Conservation (phyloP, 2,888 invertebrate species). For the Drosophila multiciliata region DNA sequence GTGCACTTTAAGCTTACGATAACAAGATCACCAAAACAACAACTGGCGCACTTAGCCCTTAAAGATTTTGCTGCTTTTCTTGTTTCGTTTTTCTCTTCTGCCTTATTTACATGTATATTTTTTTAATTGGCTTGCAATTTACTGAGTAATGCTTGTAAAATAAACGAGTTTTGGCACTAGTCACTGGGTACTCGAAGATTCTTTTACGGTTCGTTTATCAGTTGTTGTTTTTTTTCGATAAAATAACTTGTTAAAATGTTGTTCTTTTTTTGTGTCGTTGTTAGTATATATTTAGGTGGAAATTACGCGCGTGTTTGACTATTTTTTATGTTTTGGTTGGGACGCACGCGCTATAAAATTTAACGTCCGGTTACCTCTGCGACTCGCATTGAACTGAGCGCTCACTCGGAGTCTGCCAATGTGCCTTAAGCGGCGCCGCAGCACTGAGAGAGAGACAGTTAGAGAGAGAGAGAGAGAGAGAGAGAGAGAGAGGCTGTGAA, state of each 20-base stretch:
- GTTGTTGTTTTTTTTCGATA: conserved; percentile 43
- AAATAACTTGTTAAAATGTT: conserved; percentile 39
- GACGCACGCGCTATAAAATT: conserved; percentile 61
- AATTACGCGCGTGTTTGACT: conserved; percentile 30
- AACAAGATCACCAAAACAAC: conserved; percentile 39
- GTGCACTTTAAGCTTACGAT: conserved; percentile 29
- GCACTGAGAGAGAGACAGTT: conserved; percentile 27
- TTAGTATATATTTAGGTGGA: conserved; percentile 14
- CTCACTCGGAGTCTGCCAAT: conserved; percentile 26
- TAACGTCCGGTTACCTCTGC: conserved; percentile 67
- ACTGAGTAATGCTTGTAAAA: conserved; percentile 32
- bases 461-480: conserved; percentile 12
- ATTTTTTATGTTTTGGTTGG: conserved; percentile 19
- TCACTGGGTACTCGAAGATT: conserved; percentile 28
- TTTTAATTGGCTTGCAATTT: conserved; percentile 55
- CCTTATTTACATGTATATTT: conserved; percentile 28
- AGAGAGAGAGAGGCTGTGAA: conserved; percentile 8
- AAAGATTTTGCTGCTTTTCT: conserved; percentile 30
- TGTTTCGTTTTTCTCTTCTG: conserved; percentile 11
- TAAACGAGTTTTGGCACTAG: conserved; percentile 52
- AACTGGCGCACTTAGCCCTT: conserved; percentile 51
- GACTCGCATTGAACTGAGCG: conserved; percentile 72
- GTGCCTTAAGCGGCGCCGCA: conserved; percentile 38
- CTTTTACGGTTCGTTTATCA: conserved; percentile 46
- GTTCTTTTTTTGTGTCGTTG: conserved; percentile 16